Evolutionary conservation across 1,140 invertebrate genomes (phyloP).

Genomic region (Nylanderia fulva): DNA sequence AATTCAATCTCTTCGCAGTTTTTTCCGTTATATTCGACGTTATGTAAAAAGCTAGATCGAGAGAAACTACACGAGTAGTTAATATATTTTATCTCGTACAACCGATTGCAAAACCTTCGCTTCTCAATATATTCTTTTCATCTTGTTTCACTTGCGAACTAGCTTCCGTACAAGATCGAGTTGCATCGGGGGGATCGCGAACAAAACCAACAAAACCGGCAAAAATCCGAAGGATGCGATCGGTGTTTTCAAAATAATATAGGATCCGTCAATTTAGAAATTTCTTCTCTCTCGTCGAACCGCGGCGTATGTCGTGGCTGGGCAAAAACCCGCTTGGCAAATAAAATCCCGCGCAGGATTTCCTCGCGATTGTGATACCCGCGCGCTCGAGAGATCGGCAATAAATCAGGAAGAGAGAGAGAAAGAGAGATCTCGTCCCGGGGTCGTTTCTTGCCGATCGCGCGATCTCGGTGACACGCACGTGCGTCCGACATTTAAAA

Average conservation of each 20-base stretch:
- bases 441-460: slow-evolving; percentile 59
- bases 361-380: slow-evolving; percentile 11
- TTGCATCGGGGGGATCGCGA: neutral
- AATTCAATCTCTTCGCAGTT: neutral
- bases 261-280: slow-evolving; percentile 40
- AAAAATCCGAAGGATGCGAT: slow-evolving; percentile 35
- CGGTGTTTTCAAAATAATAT: slow-evolving; percentile 53
- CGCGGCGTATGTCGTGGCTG: neutral
- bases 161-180: neutral
- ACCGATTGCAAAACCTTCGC: neutral
- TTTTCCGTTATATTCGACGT: neutral
- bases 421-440: neutral
- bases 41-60: neutral
- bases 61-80: neutral
- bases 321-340: slow-evolving; percentile 45
- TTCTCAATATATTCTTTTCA: slow-evolving; percentile 1
- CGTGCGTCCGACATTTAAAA: slow-evolving; percentile 68
- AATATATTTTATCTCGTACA: neutral
- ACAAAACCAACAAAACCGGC: neutral
- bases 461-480: slow-evolving; percentile 35
- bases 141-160: neutral
- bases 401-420: slow-evolving; percentile 68
- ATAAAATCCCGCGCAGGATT: slow-evolving; percentile 42
- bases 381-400: slow-evolving; percentile 58
- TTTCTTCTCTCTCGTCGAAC: neutral